Evolutionary conservation across 2,797 vertebrate species (phyloP).

Genomic region (Enteromius paludinosus): DNA sequence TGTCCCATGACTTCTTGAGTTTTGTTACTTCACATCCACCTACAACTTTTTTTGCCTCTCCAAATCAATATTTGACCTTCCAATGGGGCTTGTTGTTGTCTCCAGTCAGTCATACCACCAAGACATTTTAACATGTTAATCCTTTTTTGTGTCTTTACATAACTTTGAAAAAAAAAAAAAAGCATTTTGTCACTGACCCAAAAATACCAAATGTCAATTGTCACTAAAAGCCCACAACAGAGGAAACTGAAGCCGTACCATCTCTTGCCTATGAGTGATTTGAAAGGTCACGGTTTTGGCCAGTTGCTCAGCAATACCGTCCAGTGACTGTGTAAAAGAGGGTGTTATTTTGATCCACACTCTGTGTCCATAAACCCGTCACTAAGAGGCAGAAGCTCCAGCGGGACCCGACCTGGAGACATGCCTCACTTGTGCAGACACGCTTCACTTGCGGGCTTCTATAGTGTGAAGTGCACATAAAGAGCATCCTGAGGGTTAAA

Average conservation of each 20-base stretch:
- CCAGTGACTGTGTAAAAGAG: conserved; percentile 36
- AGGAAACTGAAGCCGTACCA: conserved; percentile 32
- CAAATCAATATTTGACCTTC: neutral
- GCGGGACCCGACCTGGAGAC: conserved; percentile 40
- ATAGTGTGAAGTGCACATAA: conserved; percentile 46
- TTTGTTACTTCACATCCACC: neutral
- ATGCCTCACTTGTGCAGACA: conserved; percentile 55
- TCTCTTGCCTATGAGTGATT: conserved; percentile 39
- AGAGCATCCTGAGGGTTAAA: conserved; percentile 46
- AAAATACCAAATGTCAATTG: neutral
- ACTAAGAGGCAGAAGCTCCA: conserved; percentile 45
- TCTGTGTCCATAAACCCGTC: conserved; percentile 40
- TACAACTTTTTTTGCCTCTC: neutral
- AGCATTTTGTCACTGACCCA: neutral
- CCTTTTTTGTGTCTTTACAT: neutral
- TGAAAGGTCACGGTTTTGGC: conserved; percentile 53
- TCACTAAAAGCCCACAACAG: neutral
- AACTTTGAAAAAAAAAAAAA: neutral
- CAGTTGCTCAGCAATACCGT: conserved; percentile 45
- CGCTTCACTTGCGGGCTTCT: conserved; percentile 52
- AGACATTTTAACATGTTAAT: neutral
- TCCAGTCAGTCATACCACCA: neutral
- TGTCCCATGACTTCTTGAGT: neutral
- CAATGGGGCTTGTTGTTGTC: neutral
- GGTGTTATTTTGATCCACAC: conserved; percentile 48